A percentile compares a stretch with the other conserved stretches of the same genome.
Conservation (phyloP, 2,113 vertebrate genomes). For the Mellivora capensis region DNA sequence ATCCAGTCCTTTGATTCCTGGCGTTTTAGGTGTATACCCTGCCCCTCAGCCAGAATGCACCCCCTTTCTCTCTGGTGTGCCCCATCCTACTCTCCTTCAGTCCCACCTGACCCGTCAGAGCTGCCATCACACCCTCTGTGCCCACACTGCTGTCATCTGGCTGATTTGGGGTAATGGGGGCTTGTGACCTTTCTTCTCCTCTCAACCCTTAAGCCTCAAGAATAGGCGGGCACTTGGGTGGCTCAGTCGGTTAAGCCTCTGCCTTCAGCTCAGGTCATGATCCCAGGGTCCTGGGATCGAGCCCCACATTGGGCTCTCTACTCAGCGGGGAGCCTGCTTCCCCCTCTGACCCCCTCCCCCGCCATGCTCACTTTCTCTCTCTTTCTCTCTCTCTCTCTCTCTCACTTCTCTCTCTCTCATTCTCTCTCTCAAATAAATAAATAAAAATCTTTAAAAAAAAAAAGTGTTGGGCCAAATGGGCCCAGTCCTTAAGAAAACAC, state of each 20-base stretch:
- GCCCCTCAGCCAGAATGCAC: neutral
- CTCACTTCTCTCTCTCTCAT: too few species aligned
- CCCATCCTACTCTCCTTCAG: neutral
- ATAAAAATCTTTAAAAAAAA: too few species aligned
- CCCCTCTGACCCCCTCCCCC: too few species aligned
- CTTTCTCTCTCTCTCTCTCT: too few species aligned
- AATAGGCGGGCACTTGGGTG: neutral
- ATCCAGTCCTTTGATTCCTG: neutral
- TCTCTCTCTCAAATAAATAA: too few species aligned
- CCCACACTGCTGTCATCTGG: neutral
- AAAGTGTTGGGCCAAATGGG: neutral
- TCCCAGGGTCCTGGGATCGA: too few species aligned
- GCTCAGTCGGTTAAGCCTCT: too few species aligned
- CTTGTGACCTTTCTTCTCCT: neutral
- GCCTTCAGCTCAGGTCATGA: too few species aligned
- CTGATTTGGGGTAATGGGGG: neutral
- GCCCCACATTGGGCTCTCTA: too few species aligned
- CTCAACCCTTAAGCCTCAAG: neutral
- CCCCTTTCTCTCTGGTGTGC: fast-evolving
- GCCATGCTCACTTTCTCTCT: too few species aligned
- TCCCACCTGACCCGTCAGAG: neutral
- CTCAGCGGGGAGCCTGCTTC: too few species aligned
- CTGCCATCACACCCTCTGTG: neutral
- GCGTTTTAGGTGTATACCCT: neutral
- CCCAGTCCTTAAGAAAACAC: neutral